A percentile compares a stretch with the other conserved stretches of the same genome.
Evolutionary conservation across 2,888 invertebrate genomes (phyloP).

Genomic region (Brachypterus glaber): DNA sequence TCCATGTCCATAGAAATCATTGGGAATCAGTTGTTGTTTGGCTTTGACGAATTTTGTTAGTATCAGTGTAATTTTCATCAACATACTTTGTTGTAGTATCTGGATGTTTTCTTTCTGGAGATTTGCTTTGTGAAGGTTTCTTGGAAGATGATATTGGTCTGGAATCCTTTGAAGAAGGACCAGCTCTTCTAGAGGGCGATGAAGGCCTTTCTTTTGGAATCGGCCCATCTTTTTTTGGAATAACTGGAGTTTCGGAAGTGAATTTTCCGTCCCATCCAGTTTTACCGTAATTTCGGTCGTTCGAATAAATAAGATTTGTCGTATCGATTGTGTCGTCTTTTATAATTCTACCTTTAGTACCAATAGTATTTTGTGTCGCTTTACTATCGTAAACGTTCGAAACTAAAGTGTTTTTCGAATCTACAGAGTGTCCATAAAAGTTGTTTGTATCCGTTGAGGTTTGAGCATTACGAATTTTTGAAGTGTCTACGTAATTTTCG

Average conservation of each 20-base stretch:
- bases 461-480: constrained; percentile 26
- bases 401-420: constrained; percentile 28
- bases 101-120: constrained; percentile 4
- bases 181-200: background rate
- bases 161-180: background rate
- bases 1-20: constrained; percentile 34
- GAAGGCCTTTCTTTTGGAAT: constrained; percentile 1
- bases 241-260: constrained; percentile 24
- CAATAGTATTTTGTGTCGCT: constrained; percentile 35
- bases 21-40: constrained; percentile 30
- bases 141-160: background rate
- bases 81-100: constrained; percentile 22
- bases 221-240: background rate
- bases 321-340: constrained; percentile 42
- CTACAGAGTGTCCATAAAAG: constrained; percentile 24
- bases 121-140: constrained; percentile 3
- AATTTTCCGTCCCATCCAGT: constrained; percentile 38
- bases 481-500: constrained; percentile 25
- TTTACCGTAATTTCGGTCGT: constrained; percentile 36
- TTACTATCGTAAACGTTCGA: constrained; percentile 33
- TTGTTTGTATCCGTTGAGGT: constrained; percentile 26
- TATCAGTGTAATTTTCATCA: constrained; percentile 30
- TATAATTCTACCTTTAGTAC: constrained; percentile 40
- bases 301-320: constrained; percentile 34
- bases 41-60: constrained; percentile 25